These are phyloP conservation scores for Ornithoptera priamus DNA, from an alignment of 2,888 invertebrate species.

Conservation along the genomic window DNA sequence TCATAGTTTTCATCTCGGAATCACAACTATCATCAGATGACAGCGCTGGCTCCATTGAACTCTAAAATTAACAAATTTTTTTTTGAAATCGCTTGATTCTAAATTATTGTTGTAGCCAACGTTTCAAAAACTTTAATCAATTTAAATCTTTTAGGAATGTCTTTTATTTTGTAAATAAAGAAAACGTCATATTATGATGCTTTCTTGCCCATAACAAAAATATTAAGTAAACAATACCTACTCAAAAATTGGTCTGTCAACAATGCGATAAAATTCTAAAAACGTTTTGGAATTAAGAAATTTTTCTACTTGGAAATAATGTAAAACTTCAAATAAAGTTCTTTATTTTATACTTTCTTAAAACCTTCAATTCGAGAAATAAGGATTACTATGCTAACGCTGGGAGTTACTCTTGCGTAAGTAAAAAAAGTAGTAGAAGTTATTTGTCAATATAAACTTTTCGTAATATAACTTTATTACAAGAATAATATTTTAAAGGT, in stretches of 20 bases:
- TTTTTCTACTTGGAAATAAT: background rate
- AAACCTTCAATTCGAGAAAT: no score
- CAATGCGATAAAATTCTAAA: background rate
- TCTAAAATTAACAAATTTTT: background rate
- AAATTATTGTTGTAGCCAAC: background rate
- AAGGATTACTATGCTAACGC: no score
- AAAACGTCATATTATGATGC: constrained; percentile 18
- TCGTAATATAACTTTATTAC: no score
- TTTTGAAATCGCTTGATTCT: background rate
- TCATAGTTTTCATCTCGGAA: constrained; percentile 65
- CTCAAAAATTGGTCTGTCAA: background rate
- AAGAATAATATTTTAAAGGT: no score
- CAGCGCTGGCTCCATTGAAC: constrained; percentile 45
- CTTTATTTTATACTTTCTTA: no score
- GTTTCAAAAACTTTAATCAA: background rate
- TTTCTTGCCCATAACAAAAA: constrained; percentile 18
- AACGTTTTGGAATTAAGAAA: background rate
- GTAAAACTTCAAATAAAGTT: no score
- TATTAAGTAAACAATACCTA: background rate
- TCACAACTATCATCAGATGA: constrained; percentile 71
- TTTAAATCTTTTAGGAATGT: constrained; percentile 7
- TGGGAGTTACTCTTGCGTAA: no score
- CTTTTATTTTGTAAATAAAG: constrained; percentile 28
- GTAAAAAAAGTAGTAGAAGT: no score
- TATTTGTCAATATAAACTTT: no score